phyloP scores from a whole-genome alignment of 2,113 vertebrate genomes.

The Sturnira hondurensis region DNA sequence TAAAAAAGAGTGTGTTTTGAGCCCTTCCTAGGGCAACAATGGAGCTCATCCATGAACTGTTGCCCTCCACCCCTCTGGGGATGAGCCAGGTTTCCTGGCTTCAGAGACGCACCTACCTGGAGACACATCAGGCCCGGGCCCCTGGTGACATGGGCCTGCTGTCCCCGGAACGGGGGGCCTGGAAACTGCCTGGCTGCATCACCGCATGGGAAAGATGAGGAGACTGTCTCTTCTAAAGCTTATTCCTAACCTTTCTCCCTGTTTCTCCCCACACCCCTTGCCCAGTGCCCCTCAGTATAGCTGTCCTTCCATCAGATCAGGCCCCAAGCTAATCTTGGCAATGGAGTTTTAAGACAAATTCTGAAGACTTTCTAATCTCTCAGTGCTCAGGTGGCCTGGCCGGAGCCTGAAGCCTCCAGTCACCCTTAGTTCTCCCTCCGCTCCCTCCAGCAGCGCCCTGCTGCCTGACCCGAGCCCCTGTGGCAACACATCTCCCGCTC shows the following conservation, averaged over 20 bases:
- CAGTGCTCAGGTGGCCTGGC: not conserved
- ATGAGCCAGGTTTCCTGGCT: accelerated
- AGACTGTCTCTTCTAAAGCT: not conserved
- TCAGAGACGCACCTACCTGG: not conserved
- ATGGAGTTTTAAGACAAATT: not conserved
- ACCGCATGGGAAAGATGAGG: not conserved
- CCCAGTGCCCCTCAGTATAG: not conserved
- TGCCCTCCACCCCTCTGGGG: not conserved
- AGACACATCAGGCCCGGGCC: not conserved
- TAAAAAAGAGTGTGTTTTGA: not conserved
- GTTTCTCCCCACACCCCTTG: not conserved
- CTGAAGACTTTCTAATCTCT: not conserved
- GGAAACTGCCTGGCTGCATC: not conserved
- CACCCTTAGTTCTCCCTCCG: too few relatives aligned
- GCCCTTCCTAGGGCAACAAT: not conserved
- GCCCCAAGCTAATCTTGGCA: not conserved
- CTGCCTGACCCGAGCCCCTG: not conserved
- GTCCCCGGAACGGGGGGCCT: too few relatives aligned
- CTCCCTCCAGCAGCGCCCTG: not conserved
- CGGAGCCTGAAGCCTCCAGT: not conserved
- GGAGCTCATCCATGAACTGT: not conserved
- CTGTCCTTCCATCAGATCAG: not conserved
- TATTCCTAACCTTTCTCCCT: not conserved
- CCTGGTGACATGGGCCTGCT: not conserved
- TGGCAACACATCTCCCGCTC: accelerated